Percentiles rank a stretch among this genome's conserved stretches.
Conservation (phyloP, 1,140 invertebrate species). For the Conus betulinus region DNA sequence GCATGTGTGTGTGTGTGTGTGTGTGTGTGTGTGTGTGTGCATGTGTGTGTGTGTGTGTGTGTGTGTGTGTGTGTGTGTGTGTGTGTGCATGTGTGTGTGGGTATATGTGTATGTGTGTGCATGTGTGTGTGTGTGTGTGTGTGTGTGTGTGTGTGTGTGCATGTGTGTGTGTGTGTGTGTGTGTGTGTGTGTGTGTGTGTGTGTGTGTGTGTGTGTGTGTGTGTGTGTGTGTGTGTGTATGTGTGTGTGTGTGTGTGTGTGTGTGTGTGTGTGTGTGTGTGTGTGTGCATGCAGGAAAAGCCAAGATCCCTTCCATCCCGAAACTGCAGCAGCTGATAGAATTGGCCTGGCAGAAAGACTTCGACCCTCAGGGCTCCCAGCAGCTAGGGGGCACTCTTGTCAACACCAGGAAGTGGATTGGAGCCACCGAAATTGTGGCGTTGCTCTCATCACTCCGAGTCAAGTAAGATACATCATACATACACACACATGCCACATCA, state of each 20-base stretch:
- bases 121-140: neutral
- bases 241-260: too few relatives aligned
- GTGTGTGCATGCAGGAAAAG: constrained; percentile 48
- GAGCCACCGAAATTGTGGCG: constrained; percentile 79
- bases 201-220: too few relatives aligned
- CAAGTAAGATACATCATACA: constrained; percentile 59
- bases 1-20: too few relatives aligned
- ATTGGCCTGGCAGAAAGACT: constrained; percentile 90
- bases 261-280: too few relatives aligned
- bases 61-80: neutral
- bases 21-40: too few relatives aligned
- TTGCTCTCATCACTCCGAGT: constrained; percentile 69
- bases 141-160: neutral
- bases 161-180: too few relatives aligned
- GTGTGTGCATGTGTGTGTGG: neutral
- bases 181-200: too few relatives aligned
- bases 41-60: neutral
- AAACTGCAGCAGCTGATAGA: constrained; percentile 90
- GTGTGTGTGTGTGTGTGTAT: too few relatives aligned
- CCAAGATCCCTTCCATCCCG: constrained; percentile 87
- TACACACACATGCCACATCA: too few relatives aligned
- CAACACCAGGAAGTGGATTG: constrained; percentile 94
- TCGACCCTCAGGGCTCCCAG: constrained; percentile 89
- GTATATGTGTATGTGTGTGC: neutral
- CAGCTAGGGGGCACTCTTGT: constrained; percentile 87